Base-by-base conservation (phyloP, 2,113 vertebrate genomes). In the Pyrgilauda ruficollis region DNA sequence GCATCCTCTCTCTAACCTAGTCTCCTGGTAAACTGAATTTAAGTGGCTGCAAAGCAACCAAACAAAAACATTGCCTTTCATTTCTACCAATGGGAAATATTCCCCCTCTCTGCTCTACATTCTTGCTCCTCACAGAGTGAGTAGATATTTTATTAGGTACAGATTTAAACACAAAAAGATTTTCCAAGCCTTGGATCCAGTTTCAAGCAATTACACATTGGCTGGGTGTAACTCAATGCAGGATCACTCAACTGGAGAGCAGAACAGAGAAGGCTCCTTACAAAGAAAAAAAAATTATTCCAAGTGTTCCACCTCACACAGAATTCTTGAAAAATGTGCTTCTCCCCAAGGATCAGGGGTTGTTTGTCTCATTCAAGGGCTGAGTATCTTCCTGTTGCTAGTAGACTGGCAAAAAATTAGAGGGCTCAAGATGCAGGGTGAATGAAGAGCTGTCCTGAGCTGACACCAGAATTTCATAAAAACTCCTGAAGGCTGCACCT, bases 91-190 rank as follows among this genome's bases (percentile, higher is more conserved):
- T n/a, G n/a, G 52, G 82, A 94, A 97, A 73, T 76, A 82, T 66
- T 81, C 50, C 30, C 35, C 50, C 21, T 76, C 69, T 72, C 69
- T 87, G 68, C 11, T 81, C 68, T 31, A 31, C 23, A n/a, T 30
- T 84, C 74, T 92, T 55, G 27, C 35, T 94, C 35, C 53, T 95
- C 39, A 18, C 70, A 83, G 74, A 68, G 56, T 19, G 33, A 64
- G 69, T 15, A 87, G 94, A 91, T 83, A 58, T 62, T 97, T 95
- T 87, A 95, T 96, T 96, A 91, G 91, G 90, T 94, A 80, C 94
- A 96, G 87, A 94, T 94, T 94, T 91, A 87, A 96, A 80, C 75
- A 93, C 75, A 95, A 93, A 77, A 95, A 87, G 61, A 86, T 93
- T 91, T 95, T 94, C 87, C 70, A 90, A 85, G 59, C 68, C 74